Base-by-base conservation (phyloP, 2,113 vertebrate species). In the Tenrec ecaudatus region DNA sequence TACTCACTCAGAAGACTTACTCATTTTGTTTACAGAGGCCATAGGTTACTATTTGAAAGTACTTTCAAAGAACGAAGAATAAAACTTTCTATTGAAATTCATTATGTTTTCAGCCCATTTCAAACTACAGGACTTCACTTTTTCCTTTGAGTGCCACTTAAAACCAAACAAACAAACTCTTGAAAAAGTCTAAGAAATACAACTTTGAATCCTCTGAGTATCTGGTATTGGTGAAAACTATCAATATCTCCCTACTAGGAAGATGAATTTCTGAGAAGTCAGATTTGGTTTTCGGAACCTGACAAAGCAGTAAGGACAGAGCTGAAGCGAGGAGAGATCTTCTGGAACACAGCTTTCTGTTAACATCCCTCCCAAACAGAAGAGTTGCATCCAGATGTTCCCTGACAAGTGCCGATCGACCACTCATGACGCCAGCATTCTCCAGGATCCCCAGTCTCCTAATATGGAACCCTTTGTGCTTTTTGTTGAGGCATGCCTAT, bases 21-120 rank as follows among this genome's bases (percentile, higher is more conserved):
- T 69, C 17, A 36, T 86, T 81, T 83, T 87, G 25, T 66, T 88
- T 40, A 78, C 31, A 81, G 27, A 8, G 47, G 27, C 0, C 31
- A 86, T 64, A 27, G 20, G 12, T 68, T 82, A 66, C 43, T 60
- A 9, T 38, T 88, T 43, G 20, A 68, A 76, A 22, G 2, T 22
- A 88, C 75, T 87, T 84, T 62, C 16, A 83, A 88, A 91, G 62
- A 84, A 92, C 58, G 43, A 78, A 62, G 22, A 76, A 69, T 62
- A 90, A 92, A 92, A 78, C 29, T 89, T 90, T 75, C 53, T 79
- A 47, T 22, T 80, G 25, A 91, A 66, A 58, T 78, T 66, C 53
- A 86, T n/a, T n/a, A 77, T 62, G 6, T 53, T 71, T 82, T 88
- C 66, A 77, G 53, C 10, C 58, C 9, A 22, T 38, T 58, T 38